A percentile compares a stretch with the other conserved stretches of the same genome.
Conservation (phyloP, 2,888 invertebrate genomes). For the Prosapia bicincta region DNA sequence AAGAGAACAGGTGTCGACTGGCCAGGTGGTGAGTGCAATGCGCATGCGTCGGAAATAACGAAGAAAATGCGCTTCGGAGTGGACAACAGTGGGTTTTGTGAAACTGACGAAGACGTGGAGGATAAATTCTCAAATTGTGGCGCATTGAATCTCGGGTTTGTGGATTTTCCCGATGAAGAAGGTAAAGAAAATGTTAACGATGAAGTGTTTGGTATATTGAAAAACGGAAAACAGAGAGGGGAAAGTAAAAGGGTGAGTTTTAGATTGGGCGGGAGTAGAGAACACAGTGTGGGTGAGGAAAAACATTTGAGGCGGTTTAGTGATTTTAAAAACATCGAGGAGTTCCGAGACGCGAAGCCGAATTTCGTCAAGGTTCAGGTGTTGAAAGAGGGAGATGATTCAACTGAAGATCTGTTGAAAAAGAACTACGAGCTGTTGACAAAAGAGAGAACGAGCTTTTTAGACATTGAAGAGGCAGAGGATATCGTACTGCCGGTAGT, state of each 20-base stretch:
- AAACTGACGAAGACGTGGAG: not conserved
- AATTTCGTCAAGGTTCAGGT: not conserved
- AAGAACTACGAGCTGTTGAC: slow-evolving; percentile 22
- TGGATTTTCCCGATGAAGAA: slow-evolving; percentile 6
- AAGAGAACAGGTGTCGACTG: not conserved
- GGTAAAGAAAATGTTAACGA: not conserved
- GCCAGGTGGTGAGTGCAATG: not conserved
- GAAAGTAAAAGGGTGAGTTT: not conserved
- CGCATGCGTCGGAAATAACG: not conserved
- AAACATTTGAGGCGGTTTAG: too few relatives aligned
- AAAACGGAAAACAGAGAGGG: not conserved
- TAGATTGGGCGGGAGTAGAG: too few relatives aligned
- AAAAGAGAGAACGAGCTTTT: slow-evolving; percentile 5
- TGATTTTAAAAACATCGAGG: not conserved
- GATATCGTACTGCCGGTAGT: not conserved
- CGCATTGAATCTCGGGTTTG: slow-evolving; percentile 16
- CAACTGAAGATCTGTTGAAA: slow-evolving; percentile 17
- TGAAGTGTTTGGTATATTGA: too few relatives aligned
- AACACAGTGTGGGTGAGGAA: too few relatives aligned
- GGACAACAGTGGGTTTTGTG: not conserved
- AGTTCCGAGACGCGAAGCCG: not conserved
- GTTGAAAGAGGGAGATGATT: not conserved
- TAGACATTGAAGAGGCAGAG: not conserved
- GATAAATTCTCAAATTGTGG: not conserved
- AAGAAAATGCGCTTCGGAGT: not conserved